Evolutionary conservation across 2,888 invertebrate species (phyloP).

Genomic region (Calliopum simillimum): DNA sequence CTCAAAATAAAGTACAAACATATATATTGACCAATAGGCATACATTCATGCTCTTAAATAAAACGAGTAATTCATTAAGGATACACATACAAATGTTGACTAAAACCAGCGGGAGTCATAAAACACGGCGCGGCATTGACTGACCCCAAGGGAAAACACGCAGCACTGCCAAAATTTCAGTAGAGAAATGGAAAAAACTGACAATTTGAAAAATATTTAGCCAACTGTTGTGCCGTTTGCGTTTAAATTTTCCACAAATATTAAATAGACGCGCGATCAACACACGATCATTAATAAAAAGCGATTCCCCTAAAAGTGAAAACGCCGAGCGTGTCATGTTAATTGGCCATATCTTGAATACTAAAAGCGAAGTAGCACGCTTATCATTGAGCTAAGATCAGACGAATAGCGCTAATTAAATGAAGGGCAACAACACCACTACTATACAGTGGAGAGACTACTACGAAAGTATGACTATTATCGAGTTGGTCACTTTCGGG

Average conservation of each 20-base stretch:
- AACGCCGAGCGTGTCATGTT: slow-evolving; percentile 62
- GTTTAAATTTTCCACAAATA: neutral
- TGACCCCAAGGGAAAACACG: neutral
- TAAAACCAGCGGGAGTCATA: neutral
- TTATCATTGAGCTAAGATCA: slow-evolving; percentile 29
- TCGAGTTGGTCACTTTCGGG: neutral
- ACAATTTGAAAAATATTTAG: slow-evolving; percentile 5
- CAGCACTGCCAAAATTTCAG: neutral
- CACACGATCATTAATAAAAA: slow-evolving; percentile 18
- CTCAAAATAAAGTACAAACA: slow-evolving; percentile 8
- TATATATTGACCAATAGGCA: neutral
- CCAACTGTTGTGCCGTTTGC: slow-evolving; percentile 27
- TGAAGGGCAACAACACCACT: too few species aligned
- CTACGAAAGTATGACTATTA: neutral
- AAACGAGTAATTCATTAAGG: neutral
- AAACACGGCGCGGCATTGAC: neutral
- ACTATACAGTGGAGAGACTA: neutral
- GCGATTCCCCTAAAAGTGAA: slow-evolving; percentile 18
- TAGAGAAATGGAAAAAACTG: neutral
- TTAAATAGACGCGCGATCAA: slow-evolving; percentile 24
- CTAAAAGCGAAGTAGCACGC: neutral
- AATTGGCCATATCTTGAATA: slow-evolving; percentile 60
- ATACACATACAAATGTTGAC: neutral
- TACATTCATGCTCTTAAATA: neutral
- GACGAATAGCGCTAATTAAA: slow-evolving; percentile 26